Percentiles rank a stretch among this genome's conserved stretches.
Evolutionary conservation across 2,888 invertebrate genomes (phyloP).

Genomic region (Pollenia labialis): DNA sequence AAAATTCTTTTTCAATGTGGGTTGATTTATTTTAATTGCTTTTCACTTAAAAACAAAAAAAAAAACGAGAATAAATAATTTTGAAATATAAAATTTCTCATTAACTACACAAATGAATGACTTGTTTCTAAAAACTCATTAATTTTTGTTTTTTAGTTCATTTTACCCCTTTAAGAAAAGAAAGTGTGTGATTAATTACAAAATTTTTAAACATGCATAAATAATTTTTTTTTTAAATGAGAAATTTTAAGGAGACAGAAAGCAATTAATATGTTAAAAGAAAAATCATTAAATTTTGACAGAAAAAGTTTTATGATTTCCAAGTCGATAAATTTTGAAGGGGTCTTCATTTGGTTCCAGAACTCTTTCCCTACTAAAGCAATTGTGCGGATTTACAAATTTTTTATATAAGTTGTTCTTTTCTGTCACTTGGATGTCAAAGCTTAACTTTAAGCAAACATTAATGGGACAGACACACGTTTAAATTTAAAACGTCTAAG

Average conservation of each 20-base stretch:
- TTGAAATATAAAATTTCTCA: conserved; percentile 43
- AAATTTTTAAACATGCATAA: conserved; percentile 9
- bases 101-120: conserved; percentile 56
- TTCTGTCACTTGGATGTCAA: too few relatives aligned
- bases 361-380: too few relatives aligned
- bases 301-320: not conserved
- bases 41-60: conserved; percentile 36
- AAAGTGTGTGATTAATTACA: conserved; percentile 62
- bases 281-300: not conserved
- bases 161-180: not conserved
- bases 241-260: conserved; percentile 1
- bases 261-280: not conserved
- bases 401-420: too few relatives aligned
- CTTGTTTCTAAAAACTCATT: conserved; percentile 45
- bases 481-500: too few relatives aligned
- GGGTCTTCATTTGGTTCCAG: too few relatives aligned
- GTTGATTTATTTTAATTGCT: conserved; percentile 62
- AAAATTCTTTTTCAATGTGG: not conserved
- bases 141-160: not conserved
- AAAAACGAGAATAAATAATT: conserved; percentile 21
- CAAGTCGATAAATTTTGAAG: not conserved
- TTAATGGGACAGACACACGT: too few relatives aligned
- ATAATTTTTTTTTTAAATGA: not conserved
- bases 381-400: too few relatives aligned
- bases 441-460: too few relatives aligned